A percentile compares a stretch with the other conserved stretches of the same genome.
These are phyloP conservation scores for Lamprologus speciosus DNA, from an alignment of 2,113 vertebrate species.

Conservation along the genomic window DNA sequence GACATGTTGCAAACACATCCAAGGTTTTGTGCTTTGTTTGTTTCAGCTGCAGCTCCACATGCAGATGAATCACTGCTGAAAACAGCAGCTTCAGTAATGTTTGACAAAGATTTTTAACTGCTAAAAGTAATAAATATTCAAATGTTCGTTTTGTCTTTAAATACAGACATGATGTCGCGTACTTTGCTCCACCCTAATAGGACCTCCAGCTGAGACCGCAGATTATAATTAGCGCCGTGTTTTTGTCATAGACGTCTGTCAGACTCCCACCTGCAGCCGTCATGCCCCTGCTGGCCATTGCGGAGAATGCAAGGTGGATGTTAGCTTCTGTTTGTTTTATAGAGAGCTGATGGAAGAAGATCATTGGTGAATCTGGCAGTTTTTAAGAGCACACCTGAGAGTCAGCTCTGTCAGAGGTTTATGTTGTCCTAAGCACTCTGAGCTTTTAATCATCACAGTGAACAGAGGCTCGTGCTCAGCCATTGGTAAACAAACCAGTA, in stretches of 20 bases:
- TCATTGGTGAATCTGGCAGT: background rate
- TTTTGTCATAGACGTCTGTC: background rate
- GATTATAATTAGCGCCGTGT: rapidly evolving
- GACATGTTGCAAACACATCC: background rate
- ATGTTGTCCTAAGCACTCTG: background rate
- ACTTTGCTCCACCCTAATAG: background rate
- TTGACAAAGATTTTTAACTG: background rate
- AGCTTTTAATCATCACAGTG: background rate
- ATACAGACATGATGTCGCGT: background rate
- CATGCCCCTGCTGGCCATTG: background rate
- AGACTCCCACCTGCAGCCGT: background rate
- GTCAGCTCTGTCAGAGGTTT: background rate
- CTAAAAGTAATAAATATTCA: background rate
- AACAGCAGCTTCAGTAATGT: background rate
- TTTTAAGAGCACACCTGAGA: background rate
- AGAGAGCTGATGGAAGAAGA: background rate
- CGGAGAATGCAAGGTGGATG: background rate
- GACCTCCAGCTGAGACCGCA: background rate
- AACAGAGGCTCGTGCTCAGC: background rate
- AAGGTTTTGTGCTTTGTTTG: background rate
- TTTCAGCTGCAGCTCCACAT: background rate
- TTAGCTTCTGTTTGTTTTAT: background rate
- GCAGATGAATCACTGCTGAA: background rate
- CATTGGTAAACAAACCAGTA: background rate
- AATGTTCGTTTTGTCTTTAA: background rate